Percentiles rank a stretch among this genome's conserved stretches.
These are phyloP conservation scores for Orycteropus afer DNA, from an alignment of 2,113 vertebrate species.

Conservation along the genomic window DNA sequence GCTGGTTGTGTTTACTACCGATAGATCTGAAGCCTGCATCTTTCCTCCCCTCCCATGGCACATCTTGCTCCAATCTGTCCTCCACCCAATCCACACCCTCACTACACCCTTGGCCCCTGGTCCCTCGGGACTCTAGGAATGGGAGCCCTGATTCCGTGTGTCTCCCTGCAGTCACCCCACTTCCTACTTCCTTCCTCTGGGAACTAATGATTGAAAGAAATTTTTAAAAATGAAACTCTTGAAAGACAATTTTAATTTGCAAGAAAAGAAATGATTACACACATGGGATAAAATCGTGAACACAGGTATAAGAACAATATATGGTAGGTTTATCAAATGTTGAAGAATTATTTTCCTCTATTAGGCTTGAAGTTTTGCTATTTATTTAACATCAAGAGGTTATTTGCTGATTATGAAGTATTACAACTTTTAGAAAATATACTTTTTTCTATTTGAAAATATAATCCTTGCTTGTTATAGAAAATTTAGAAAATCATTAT, in stretches of 20 bases:
- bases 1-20: too few species aligned
- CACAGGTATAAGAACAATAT: neutral
- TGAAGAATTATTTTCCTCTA: neutral
- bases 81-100: too few species aligned
- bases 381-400: conserved; percentile 5
- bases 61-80: too few species aligned
- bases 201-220: too few species aligned
- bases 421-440: neutral
- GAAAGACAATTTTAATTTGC: neutral
- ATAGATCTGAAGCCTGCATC: too few species aligned
- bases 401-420: neutral
- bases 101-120: too few species aligned
- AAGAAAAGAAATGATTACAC: neutral
- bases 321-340: neutral
- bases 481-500: conserved; percentile 35
- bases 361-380: neutral
- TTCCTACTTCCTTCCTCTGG: too few species aligned
- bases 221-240: neutral
- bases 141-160: too few species aligned
- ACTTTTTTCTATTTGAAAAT: neutral
- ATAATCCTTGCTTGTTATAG: neutral
- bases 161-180: too few species aligned
- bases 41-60: too few species aligned
- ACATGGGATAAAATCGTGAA: neutral
- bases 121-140: too few species aligned